These are phyloP conservation scores for Chironomus striatipennis DNA, from an alignment of 1,140 invertebrate species.

Conservation along the genomic window DNA sequence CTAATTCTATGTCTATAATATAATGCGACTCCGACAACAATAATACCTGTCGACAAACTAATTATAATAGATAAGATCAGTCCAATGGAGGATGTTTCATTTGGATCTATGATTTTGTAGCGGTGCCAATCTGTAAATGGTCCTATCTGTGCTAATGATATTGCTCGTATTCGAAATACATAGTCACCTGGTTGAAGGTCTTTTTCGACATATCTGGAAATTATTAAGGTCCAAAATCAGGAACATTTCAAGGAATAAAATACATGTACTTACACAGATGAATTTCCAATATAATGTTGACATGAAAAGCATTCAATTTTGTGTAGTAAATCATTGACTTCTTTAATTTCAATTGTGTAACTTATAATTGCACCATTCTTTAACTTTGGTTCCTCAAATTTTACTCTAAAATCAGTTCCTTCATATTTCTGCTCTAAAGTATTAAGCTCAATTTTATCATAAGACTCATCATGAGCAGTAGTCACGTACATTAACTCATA, in stretches of 20 bases:
- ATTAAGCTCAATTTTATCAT: neutral
- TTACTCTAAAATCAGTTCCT: neutral
- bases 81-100: neutral
- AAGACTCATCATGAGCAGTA: neutral
- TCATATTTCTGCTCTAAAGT: neutral
- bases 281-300: neutral
- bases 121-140: neutral
- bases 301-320: neutral
- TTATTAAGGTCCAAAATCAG: neutral
- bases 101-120: neutral
- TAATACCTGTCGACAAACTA: neutral
- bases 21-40: neutral
- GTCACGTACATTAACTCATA: neutral
- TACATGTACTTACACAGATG: neutral
- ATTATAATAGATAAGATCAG: neutral
- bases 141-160: neutral
- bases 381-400: neutral
- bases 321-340: neutral
- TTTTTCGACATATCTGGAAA: neutral
- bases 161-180: neutral
- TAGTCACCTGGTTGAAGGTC: neutral
- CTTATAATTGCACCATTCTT: neutral
- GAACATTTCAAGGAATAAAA: too few species aligned
- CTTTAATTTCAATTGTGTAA: neutral
- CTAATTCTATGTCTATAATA: constrained; percentile 7